A percentile compares a stretch with the other conserved stretches of the same genome.
phyloP scores from a whole-genome alignment of 2,888 invertebrate genomes.

The Megastigmus dorsalis region DNA sequence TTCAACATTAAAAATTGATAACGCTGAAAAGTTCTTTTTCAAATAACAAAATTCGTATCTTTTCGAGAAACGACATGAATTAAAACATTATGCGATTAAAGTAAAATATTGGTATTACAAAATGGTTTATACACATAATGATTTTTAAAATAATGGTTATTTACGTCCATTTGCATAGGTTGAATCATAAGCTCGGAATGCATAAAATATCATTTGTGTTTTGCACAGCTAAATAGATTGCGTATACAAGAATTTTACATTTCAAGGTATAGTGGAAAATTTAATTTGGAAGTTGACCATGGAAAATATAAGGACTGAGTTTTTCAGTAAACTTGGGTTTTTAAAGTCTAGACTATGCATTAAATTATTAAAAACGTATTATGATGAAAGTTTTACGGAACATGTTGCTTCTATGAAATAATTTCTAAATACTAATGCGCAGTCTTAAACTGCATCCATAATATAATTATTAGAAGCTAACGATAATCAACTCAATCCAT shows the following conservation, averaged over 20 bases:
- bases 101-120: no score
- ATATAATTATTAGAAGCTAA: constrained; percentile 29
- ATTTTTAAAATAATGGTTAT: no score
- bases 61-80: no score
- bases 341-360: constrained; percentile 2
- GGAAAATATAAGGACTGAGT: background rate
- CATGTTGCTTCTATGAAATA: constrained; percentile 9
- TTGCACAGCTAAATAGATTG: no score
- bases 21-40: no score
- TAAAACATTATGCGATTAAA: no score
- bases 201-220: no score
- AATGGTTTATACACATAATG: no score
- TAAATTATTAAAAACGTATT: constrained; percentile 17
- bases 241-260: constrained; percentile 45
- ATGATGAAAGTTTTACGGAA: constrained; percentile 8
- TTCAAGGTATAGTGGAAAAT: constrained; percentile 30
- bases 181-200: no score
- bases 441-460: constrained; percentile 31
- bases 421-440: constrained; percentile 24
- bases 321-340: background rate
- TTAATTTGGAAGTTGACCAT: constrained; percentile 12
- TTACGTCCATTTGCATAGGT: no score
- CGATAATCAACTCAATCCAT: constrained; percentile 18
- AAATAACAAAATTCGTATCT: no score
- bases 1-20: no score